These are phyloP conservation scores for Grammomys surdaster DNA, from an alignment of 2,113 vertebrate species.

Conservation along the genomic window DNA sequence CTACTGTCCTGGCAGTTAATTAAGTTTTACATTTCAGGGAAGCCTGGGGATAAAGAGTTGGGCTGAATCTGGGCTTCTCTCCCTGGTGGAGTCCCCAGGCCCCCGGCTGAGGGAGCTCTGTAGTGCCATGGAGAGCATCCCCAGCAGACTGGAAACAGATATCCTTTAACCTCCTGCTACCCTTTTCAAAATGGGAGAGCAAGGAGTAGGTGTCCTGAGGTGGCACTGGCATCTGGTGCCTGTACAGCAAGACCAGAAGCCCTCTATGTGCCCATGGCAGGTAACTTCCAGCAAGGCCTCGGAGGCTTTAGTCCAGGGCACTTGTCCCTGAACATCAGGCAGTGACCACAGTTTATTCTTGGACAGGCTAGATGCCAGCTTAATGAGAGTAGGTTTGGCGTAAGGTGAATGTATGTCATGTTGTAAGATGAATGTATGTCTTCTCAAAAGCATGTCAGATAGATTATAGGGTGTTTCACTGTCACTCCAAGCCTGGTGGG, in stretches of 20 bases:
- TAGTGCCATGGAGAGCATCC: background rate
- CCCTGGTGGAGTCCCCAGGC: background rate
- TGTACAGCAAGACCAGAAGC: background rate
- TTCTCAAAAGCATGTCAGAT: background rate
- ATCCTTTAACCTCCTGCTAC: background rate
- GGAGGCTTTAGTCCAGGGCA: accelerated
- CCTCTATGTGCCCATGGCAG: background rate
- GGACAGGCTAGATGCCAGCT: background rate
- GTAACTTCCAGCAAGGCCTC: background rate
- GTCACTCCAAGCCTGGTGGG: no score
- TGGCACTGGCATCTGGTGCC: background rate
- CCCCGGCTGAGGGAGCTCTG: no score
- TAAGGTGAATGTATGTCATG: background rate
- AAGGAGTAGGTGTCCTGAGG: background rate
- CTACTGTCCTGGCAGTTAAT: background rate
- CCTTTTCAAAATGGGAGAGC: no score
- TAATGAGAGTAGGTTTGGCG: background rate
- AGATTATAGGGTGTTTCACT: background rate
- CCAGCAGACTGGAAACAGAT: no score
- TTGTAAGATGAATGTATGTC: background rate
- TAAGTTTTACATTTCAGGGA: background rate
- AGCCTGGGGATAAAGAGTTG: background rate
- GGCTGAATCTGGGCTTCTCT: background rate
- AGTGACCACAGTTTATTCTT: background rate
- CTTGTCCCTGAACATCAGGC: background rate